Percentiles rank a stretch among this genome's conserved stretches.
Conservation (phyloP, 2,113 vertebrate genomes). For the Silurus asotus region DNA sequence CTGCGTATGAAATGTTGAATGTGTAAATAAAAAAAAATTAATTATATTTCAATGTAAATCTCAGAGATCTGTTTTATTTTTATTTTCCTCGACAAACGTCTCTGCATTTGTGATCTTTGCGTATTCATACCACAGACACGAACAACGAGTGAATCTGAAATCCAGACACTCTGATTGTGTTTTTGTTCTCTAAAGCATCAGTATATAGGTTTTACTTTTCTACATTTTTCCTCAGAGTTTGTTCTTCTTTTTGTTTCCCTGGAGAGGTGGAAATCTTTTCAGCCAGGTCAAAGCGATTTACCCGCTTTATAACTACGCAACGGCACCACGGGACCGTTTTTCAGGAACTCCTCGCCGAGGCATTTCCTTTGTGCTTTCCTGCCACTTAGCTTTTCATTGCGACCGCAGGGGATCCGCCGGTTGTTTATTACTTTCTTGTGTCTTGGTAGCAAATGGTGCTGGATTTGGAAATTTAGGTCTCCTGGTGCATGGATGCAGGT, state of each 20-base stretch:
- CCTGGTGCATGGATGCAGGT: neutral
- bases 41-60: too few species aligned
- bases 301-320: conserved; percentile 44
- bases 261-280: neutral
- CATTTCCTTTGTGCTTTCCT: conserved; percentile 69
- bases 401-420: neutral
- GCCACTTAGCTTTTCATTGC: neutral
- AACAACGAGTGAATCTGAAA: neutral
- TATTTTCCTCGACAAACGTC: too few species aligned
- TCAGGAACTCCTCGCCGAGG: conserved; percentile 64
- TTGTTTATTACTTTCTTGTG: neutral
- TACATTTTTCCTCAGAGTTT: too few species aligned
- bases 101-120: too few species aligned
- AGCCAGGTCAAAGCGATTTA: conserved; percentile 31
- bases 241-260: neutral
- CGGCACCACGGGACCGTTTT: conserved; percentile 32
- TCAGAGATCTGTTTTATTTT: too few species aligned
- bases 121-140: too few species aligned
- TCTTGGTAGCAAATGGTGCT: neutral
- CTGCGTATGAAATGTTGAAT: too few species aligned
- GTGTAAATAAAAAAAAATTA: too few species aligned
- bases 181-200: too few species aligned
- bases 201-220: neutral
- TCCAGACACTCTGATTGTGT: too few species aligned
- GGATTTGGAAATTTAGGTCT: neutral